These are phyloP conservation scores for Huso huso DNA, from an alignment of 2,797 vertebrate species.

Conservation along the genomic window DNA sequence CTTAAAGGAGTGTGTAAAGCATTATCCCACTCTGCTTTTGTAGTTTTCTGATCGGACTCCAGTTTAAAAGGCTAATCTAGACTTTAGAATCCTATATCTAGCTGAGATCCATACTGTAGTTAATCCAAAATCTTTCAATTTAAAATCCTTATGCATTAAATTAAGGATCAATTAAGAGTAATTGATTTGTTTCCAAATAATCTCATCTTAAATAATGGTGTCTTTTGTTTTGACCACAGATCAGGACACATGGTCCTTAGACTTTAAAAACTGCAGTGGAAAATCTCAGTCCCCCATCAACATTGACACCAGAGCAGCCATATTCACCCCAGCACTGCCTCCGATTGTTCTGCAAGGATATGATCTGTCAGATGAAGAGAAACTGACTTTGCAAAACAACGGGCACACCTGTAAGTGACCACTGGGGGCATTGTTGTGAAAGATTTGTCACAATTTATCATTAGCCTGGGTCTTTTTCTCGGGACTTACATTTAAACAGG, in stretches of 20 bases:
- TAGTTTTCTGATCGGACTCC: too few relatives aligned
- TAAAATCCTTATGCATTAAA: too few relatives aligned
- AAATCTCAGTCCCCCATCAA: constrained; percentile 68
- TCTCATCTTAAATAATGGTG: neutral
- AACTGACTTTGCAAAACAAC: constrained; percentile 60
- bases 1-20: too few relatives aligned
- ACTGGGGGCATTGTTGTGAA: neutral
- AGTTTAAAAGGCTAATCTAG: too few relatives aligned
- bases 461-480: neutral
- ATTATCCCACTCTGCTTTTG: too few relatives aligned
- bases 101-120: too few relatives aligned
- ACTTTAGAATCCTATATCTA: too few relatives aligned
- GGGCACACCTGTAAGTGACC: constrained; percentile 67
- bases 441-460: neutral
- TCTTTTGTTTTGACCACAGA: constrained; percentile 21
- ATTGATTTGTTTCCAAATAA: too few relatives aligned
- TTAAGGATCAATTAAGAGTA: too few relatives aligned
- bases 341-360: constrained; percentile 54
- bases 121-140: too few relatives aligned
- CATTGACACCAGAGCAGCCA: constrained; percentile 36
- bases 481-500: too few relatives aligned
- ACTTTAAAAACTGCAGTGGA: constrained; percentile 42
- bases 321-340: constrained; percentile 36
- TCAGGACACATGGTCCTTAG: constrained; percentile 30
- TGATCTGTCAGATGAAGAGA: constrained; percentile 32